Percentiles rank a stretch among this genome's conserved stretches.
Evolutionary conservation across 2,797 vertebrate species (phyloP).

Genomic region (Cryptoprocta ferox): DNA sequence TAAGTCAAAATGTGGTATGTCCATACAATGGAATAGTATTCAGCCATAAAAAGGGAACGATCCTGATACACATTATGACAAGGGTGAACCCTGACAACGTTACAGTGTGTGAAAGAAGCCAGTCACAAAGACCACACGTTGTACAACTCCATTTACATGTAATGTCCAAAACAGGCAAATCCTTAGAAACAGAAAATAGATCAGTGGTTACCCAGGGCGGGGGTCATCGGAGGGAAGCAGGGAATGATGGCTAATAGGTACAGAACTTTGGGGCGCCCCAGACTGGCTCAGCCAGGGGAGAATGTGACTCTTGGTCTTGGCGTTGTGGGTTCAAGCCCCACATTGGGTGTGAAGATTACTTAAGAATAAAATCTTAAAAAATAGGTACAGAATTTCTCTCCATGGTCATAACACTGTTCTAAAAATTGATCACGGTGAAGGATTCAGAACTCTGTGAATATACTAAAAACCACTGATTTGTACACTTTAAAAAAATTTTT

Average conservation of each 20-base stretch:
- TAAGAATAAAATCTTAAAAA: not conserved
- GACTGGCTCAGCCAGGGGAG: not conserved
- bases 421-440: no score
- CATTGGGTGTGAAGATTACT: no score
- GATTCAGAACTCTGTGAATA: no score
- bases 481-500: not conserved
- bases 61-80: not conserved
- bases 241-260: rapidly evolving
- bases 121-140: not conserved
- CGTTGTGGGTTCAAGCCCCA: no score
- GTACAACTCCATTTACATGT: not conserved
- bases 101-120: not conserved
- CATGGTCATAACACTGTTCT: no score
- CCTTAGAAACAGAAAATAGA: not conserved
- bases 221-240: not conserved
- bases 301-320: no score
- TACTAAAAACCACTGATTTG: no score
- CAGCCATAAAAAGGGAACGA: not conserved
- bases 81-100: not conserved
- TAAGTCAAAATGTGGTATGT: not conserved
- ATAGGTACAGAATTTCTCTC: no score
- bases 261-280: not conserved
- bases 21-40: not conserved
- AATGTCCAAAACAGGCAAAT: not conserved
- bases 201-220: not conserved